Evolutionary conservation across 2,113 vertebrate species (phyloP).

Genomic region (Brienomyrus brachyistius): DNA sequence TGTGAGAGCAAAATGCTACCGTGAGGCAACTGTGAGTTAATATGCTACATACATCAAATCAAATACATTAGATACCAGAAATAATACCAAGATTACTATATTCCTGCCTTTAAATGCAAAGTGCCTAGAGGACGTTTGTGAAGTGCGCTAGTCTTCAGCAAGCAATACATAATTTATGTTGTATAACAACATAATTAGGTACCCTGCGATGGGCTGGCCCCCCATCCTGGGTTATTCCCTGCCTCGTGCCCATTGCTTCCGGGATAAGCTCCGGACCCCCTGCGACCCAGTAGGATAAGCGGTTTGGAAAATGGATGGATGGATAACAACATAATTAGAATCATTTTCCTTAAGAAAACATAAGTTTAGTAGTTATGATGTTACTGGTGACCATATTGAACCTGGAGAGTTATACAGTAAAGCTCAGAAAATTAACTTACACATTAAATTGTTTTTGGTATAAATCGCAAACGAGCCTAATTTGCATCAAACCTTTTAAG

Average conservation of each 20-base stretch:
- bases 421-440: background rate
- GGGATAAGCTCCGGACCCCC: too few relatives aligned
- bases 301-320: too few relatives aligned
- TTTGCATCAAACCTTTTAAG: background rate
- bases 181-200: background rate
- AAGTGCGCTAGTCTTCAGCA: background rate
- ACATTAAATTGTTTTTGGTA: background rate
- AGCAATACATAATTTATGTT: background rate
- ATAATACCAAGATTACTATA: background rate
- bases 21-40: background rate
- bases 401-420: background rate
- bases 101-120: background rate
- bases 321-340: background rate
- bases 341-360: background rate
- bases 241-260: too few relatives aligned
- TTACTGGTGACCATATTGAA: background rate
- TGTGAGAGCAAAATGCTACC: background rate
- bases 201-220: too few relatives aligned
- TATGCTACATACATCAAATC: background rate
- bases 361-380: background rate
- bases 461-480: background rate
- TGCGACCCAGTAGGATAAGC: too few relatives aligned
- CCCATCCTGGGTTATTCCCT: too few relatives aligned
- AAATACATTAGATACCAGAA: background rate
- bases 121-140: background rate